Conservation (phyloP, 2,797 vertebrate genomes). For the Danio kyathit region DNA sequence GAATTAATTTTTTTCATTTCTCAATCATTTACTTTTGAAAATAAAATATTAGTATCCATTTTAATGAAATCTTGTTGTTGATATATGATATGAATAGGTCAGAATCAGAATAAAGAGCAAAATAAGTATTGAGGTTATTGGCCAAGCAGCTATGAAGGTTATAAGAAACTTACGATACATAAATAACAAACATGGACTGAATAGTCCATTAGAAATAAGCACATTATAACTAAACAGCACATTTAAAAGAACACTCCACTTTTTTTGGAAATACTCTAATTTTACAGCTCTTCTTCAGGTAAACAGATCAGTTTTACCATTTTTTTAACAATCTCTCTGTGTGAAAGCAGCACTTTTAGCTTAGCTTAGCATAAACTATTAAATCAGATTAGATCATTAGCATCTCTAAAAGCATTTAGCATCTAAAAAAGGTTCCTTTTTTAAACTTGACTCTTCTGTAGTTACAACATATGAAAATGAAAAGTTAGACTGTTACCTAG, state of each 20-base stretch:
- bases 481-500: too few species aligned
- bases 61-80: neutral
- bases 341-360: too few species aligned
- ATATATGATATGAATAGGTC: neutral
- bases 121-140: neutral
- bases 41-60: neutral
- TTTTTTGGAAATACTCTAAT: too few species aligned
- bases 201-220: neutral
- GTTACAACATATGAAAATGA: too few species aligned
- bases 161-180: neutral
- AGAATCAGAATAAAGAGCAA: slow-evolving; percentile 1
- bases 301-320: too few species aligned
- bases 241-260: neutral
- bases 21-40: neutral
- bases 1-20: slow-evolving; percentile 8
- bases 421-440: too few species aligned
- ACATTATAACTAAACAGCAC: neutral
- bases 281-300: too few species aligned
- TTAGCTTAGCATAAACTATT: too few species aligned
- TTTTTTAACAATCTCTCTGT: too few species aligned
- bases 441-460: too few species aligned
- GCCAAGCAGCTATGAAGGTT: neutral
- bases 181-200: neutral
- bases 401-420: too few species aligned
- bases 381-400: too few species aligned